Evolutionary conservation across 1,140 invertebrate genomes (phyloP), one percentile per base, ranked within the genome.

Genomic region (Oppia nitens): DNA sequence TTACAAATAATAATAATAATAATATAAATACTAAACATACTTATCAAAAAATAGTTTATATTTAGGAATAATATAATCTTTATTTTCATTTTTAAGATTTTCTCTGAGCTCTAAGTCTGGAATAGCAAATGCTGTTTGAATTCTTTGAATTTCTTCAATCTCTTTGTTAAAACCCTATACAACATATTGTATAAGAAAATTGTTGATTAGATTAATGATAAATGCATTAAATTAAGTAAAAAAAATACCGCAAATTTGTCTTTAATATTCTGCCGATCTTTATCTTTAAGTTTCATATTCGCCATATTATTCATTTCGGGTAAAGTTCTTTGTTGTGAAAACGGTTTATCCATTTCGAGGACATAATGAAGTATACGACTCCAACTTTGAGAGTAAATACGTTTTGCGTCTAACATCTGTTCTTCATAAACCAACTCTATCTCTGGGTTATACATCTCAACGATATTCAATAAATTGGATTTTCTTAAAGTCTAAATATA

Each of bases 161-260:
- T 96, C 92, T 68, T 91, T 90, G 69, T 95, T 94, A 69, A 97
- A 95, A 53, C 79, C 82, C 87, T 83, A 72, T 55, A 73, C 60
- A 62, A 63, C 56, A 64, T 58, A 56, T 52, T 47, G 50, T 57
- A 26, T 29, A n/a, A 47, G 52, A 25, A 24, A 27, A 53, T 40
- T 9, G 17, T 40, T 40, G 32, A 9, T 40, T 40, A 6, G 17
- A 40, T 40, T 40, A 9, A 9, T 40, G 17, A 40, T 6, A 40
- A 6, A 9, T 40, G 50, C 12, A n/a, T n/a, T n/a, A n/a, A n/a
- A n/a, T n/a, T n/a, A n/a, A n/a, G n/a, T 17, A 62, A n/a, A 59
- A n/a, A 53, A 68, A 78, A 77, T 72, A 88, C 86, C 53, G 85
- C 78, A 75, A 91, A 92, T 66, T 87, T 87, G 67, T 97, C 93